Percentiles rank a stretch among this genome's conserved stretches.
Evolutionary conservation across 2,797 vertebrate genomes (phyloP).

Genomic region (Pseudochirops corinnae): DNA sequence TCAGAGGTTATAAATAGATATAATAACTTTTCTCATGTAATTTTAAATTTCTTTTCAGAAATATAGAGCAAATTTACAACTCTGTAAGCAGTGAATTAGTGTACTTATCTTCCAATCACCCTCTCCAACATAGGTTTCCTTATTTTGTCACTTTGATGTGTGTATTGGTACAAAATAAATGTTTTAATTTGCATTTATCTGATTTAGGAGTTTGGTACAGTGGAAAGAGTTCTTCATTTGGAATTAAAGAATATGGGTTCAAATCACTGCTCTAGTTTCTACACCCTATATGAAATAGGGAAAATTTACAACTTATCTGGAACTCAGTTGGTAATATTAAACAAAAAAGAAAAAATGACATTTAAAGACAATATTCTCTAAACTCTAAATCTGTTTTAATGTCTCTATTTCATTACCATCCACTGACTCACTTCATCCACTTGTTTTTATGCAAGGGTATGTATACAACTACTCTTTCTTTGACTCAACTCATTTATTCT

Average conservation of each 20-base stretch:
- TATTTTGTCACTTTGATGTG: not conserved
- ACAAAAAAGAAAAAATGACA: not conserved
- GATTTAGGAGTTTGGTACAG: not conserved
- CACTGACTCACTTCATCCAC: not conserved
- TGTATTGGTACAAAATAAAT: not conserved
- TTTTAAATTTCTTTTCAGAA: too few relatives aligned
- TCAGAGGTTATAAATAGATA: not conserved
- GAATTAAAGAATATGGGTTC: too few relatives aligned
- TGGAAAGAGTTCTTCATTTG: not conserved
- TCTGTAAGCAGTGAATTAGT: not conserved
- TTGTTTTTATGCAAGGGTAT: not conserved
- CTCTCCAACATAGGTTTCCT: not conserved
- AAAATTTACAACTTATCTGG: not conserved
- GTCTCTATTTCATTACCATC: not conserved
- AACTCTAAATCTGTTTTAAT: too few relatives aligned
- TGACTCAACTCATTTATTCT: not conserved
- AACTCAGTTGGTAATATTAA: not conserved
- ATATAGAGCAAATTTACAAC: too few relatives aligned
- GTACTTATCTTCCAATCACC: not conserved
- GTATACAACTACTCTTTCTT: not conserved
- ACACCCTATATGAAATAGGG: not conserved
- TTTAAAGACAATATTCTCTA: not conserved
- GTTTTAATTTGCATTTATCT: not conserved
- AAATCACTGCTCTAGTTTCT: not conserved
- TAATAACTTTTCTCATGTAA: not conserved